phyloP scores from a whole-genome alignment of 2,113 vertebrate species.

The Hemichromis elongatus region DNA sequence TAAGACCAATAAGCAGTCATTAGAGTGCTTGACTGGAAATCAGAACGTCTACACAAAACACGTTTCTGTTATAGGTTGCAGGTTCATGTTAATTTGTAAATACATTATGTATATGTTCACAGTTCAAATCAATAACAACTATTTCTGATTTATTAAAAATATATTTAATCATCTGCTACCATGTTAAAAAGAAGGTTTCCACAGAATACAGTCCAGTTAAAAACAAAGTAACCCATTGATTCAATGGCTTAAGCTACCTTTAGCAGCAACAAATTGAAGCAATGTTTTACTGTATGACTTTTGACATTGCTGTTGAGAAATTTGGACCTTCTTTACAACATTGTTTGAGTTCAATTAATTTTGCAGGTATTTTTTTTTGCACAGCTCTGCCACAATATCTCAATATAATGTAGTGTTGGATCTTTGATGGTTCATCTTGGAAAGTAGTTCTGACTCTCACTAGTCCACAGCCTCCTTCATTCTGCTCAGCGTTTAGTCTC shows the following conservation, averaged over 20 bases:
- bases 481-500: not conserved
- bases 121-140: not conserved
- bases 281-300: no score
- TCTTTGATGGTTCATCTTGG: not conserved
- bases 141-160: not conserved
- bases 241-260: no score
- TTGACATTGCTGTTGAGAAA: no score
- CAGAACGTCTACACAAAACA: not conserved
- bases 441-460: not conserved
- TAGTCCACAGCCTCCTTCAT: not conserved
- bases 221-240: not conserved
- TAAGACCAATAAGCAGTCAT: not conserved
- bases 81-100: not conserved
- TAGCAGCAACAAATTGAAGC: no score
- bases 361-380: not conserved
- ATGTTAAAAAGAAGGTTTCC: not conserved
- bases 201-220: not conserved
- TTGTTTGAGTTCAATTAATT: not conserved
- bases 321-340: not conserved
- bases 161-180: not conserved
- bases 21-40: not conserved
- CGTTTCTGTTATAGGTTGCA: slow-evolving; percentile 15
- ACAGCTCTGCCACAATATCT: not conserved
- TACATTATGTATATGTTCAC: not conserved
- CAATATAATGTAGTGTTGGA: not conserved